phyloP scores from a whole-genome alignment of 2,113 vertebrate genomes.

The Stegostoma tigrinum region DNA sequence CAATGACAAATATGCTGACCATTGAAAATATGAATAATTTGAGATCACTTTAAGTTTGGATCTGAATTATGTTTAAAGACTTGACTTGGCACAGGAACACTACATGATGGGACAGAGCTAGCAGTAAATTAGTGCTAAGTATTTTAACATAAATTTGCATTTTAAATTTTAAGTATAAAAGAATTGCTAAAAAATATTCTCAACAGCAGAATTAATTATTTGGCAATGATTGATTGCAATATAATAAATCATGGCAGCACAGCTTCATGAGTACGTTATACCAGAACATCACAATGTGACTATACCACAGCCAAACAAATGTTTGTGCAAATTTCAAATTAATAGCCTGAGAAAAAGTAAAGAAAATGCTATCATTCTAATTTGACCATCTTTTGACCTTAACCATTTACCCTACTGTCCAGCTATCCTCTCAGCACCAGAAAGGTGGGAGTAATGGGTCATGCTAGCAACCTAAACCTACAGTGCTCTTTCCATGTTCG shows the following conservation, averaged over 20 bases:
- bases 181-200: not conserved
- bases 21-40: constrained; percentile 3
- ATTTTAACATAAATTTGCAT: constrained; percentile 1
- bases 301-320: not conserved
- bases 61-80: not conserved
- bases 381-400: not conserved
- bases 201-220: not conserved
- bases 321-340: not conserved
- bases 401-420: not conserved
- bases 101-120: not conserved
- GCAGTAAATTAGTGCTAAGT: not conserved
- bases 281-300: not conserved
- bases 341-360: not conserved
- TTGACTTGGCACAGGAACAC: not conserved
- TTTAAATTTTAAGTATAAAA: not conserved
- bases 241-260: not conserved
- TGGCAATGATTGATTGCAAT: not conserved
- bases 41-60: not conserved
- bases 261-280: not conserved
- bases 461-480: not conserved
- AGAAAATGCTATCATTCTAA: not conserved
- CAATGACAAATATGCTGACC: not conserved
- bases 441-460: not conserved
- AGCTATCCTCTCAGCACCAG: not conserved
- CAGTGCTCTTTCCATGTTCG: not conserved